Evolutionary conservation across 2,797 vertebrate genomes (phyloP), one percentile per base, ranked within the genome.

Genomic region (Echeneis naucrates): DNA sequence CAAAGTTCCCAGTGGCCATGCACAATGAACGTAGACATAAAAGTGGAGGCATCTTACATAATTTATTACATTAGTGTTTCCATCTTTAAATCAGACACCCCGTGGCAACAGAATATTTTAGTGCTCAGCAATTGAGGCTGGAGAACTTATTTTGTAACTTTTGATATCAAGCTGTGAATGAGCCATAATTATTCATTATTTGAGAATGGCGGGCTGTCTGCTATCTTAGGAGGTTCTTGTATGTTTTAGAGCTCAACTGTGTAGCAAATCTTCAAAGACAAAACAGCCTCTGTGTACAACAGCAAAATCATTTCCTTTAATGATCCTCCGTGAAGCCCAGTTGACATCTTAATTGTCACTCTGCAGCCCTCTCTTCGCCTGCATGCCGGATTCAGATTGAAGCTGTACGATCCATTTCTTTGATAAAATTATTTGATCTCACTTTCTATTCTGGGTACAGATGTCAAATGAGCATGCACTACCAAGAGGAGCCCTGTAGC

Each of bases 251-350:
- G 32, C 19, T 13, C 45, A 67, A 52, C 45, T 54, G 33, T 38
- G 26, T 11, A 68, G 50, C 45, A 54, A 32, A 75, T 48, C 72
- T 60, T 84, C 61, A 78, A 81, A 85, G 51, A 75, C 55, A 56
- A 56, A 62, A 37, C 60, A 42, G 12, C 72, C 55, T 63, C 5
- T 32, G 64, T 73, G 74, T 75, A 54, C 19, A 80, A 81, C 48
- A 70, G 77, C 48, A 68, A 64, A 78, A 74, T 85, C 53, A 69
- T 83, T 86, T 82, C 82, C 68, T 65, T 73, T 88, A 87, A 88
- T 80, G 68, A 88, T 68, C 69, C 50, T 75, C 57, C 80, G 45
- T 59, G 58, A 73, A 58, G 66, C 72, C 61, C 65, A 62, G 64
- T 33, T 82, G 84, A 83, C 76, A 69, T 76, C 62, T 72, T 60